Base-by-base conservation (phyloP, 2,888 invertebrate species). In the Nymphalis polychloros region DNA sequence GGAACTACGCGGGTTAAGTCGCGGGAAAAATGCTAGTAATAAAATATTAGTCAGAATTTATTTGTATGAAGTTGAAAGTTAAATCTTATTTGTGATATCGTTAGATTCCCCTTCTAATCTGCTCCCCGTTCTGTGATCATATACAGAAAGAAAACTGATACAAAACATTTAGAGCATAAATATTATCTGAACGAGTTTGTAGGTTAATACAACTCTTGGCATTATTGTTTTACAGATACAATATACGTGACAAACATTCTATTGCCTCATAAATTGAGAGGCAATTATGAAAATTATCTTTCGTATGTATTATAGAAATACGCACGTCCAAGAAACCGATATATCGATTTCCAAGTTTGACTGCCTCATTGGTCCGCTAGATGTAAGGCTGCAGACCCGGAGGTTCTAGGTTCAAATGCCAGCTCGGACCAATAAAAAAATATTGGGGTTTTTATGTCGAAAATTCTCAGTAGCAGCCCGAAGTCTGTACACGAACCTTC, bases 151-250 rank as follows among this genome's bases (percentile, higher is more conserved):
- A 63, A 67, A 50, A 63, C 59, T 49, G 62, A 59, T 23, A 20
- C 55, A 50, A n/a, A 59, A 31, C 41, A 59, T 67, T 35, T 52
- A 67, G 67, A 67, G 67, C 67, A 50, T 63, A 59, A 67, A 67
- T 63, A 59, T 62, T 67, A 59, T 59, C 59, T 52, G 52, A 55
- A 50, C 55, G 48, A 61, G 46, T 63, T 63, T 63, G 50, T 63
- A 47, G 63, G 67, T 63, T 48, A 63, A 46, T 52, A 47, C 46
- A 13, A 35, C 46, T 52, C 52, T 52, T 50, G 8, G 46, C 50
- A 23, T 31, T 59, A 64, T 49, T 59, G 59, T 47, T 57, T 17
- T 23, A 31, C 41, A 48, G 8, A 48, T 57, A 60, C 31, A 8
- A 17, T 17, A 8, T 61, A 66, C 66, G 66, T 66, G 66, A 55